Evolutionary conservation across 1,140 invertebrate species (phyloP).

Genomic region (Drosophila bocki): DNA sequence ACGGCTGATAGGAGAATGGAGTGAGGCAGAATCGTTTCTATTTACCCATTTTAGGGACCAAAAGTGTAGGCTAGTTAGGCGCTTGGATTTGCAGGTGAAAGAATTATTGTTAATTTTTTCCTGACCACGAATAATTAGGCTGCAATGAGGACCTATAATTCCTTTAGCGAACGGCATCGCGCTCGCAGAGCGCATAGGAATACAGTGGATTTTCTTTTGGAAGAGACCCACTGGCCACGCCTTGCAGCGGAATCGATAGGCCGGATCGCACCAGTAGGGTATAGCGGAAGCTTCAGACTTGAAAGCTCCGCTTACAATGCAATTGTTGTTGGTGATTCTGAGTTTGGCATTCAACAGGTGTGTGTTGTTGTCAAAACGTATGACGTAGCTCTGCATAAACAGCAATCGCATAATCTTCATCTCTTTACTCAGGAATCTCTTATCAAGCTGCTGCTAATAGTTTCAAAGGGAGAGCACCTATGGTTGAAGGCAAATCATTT

Average conservation of each 20-base stretch:
- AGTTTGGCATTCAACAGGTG: background rate
- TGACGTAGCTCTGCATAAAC: background rate
- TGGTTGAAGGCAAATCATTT: background rate
- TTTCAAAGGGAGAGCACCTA: background rate
- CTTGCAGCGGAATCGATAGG: no score
- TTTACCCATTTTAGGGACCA: background rate
- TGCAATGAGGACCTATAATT: background rate
- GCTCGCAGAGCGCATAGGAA: background rate
- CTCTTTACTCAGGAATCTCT: background rate
- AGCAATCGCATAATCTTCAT: background rate
- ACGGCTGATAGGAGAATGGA: background rate
- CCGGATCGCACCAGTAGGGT: no score
- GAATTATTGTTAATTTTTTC: background rate
- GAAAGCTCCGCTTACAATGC: no score
- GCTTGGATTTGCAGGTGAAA: background rate
- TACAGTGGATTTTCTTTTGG: background rate
- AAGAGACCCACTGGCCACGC: background rate
- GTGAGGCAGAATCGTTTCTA: background rate
- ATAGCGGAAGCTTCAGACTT: no score
- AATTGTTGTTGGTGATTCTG: no score
- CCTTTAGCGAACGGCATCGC: background rate
- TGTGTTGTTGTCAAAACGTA: background rate
- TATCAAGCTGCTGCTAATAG: background rate
- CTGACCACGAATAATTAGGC: background rate
- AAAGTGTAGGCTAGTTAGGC: background rate